A percentile compares a stretch with the other conserved stretches of the same genome.
Evolutionary conservation across 2,113 vertebrate genomes (phyloP).

Genomic region (Psilopogon haemacephalus): DNA sequence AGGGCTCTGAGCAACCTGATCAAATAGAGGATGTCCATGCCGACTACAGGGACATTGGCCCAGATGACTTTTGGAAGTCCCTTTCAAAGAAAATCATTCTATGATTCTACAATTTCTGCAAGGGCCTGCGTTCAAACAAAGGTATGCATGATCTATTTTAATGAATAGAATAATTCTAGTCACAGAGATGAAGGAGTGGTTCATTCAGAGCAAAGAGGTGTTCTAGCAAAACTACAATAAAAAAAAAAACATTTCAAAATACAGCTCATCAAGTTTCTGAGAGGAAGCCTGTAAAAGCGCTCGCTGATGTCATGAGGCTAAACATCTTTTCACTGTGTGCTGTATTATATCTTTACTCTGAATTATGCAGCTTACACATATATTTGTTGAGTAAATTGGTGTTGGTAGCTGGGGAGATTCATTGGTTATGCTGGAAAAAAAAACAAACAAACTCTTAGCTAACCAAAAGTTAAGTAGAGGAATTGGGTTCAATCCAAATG

Average conservation of each 20-base stretch:
- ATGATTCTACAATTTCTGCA: neutral
- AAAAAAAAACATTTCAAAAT: neutral
- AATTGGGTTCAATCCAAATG: neutral
- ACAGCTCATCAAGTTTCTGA: neutral
- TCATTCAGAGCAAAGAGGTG: neutral
- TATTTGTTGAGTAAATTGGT: neutral
- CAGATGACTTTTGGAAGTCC: too few relatives aligned
- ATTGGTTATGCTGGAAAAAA: neutral
- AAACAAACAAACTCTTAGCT: neutral
- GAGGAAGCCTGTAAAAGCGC: neutral
- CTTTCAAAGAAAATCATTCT: too few relatives aligned
- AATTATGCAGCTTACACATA: neutral
- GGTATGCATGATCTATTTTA: neutral
- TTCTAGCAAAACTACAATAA: neutral
- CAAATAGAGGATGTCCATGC: too few relatives aligned
- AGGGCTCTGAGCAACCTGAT: too few relatives aligned
- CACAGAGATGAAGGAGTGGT: neutral
- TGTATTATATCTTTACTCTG: neutral
- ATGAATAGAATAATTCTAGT: neutral
- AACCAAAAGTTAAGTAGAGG: neutral
- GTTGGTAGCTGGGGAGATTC: neutral
- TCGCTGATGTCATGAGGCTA: neutral
- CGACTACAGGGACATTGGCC: too few relatives aligned
- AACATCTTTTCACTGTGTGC: neutral
- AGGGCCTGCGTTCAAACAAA: neutral